A percentile compares a stretch with the other conserved stretches of the same genome.
Conservation (phyloP, 2,888 invertebrate genomes). For the Pseudanteris insignis region DNA sequence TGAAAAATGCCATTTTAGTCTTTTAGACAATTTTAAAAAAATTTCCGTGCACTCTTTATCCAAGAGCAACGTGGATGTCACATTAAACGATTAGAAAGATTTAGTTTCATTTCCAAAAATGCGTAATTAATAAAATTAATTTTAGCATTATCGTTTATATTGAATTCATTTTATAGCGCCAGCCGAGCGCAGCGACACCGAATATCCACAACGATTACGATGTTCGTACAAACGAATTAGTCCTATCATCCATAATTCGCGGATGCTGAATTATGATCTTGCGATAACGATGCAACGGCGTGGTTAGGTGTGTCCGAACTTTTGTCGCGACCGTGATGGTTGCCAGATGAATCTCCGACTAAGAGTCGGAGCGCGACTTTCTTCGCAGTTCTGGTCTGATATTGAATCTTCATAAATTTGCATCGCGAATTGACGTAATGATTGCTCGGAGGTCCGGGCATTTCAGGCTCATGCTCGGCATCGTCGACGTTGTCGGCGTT, state of each 20-base stretch:
- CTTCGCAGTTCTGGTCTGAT: conserved; percentile 47
- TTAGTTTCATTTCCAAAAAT: too few relatives aligned
- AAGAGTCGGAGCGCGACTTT: conserved; percentile 16
- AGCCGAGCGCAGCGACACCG: too few relatives aligned
- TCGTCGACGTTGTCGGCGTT: conserved; percentile 39
- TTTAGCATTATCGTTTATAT: too few relatives aligned
- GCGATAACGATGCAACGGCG: conserved; percentile 21
- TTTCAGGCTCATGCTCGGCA: conserved; percentile 47
- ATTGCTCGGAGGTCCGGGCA: conserved; percentile 49
- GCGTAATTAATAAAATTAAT: too few relatives aligned
- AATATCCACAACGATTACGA: too few relatives aligned
- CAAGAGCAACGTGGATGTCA: too few relatives aligned
- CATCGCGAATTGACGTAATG: conserved; percentile 57
- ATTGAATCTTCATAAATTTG: conserved; percentile 61
- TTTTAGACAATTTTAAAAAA: too few relatives aligned
- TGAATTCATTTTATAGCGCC: too few relatives aligned
- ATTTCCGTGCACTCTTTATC: too few relatives aligned
- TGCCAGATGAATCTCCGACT: conserved; percentile 3
- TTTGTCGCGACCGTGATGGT: conserved; percentile 19
- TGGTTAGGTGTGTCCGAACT: conserved; percentile 11
- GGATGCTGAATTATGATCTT: conserved; percentile 13
- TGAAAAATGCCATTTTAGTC: too few relatives aligned
- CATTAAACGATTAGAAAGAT: too few relatives aligned
- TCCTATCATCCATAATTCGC: conserved; percentile 3
- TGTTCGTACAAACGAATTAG: conserved; percentile 1